A percentile compares a stretch with the other conserved stretches of the same genome.
Evolutionary conservation across 2,888 invertebrate species (phyloP).

Genomic region (Theretra japonica): DNA sequence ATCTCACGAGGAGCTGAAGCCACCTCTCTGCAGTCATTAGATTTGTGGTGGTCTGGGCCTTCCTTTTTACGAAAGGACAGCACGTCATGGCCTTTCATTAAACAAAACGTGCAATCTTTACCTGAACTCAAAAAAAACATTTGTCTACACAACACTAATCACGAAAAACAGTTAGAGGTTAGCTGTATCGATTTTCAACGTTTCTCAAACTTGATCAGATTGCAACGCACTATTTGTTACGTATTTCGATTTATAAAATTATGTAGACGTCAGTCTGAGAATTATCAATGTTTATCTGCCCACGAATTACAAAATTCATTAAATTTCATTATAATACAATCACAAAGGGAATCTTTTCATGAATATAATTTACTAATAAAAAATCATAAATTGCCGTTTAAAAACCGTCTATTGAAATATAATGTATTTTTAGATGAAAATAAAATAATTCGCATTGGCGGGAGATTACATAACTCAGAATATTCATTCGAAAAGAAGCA

Average conservation of each 20-base stretch:
- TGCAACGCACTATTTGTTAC: no score
- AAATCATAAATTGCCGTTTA: background rate
- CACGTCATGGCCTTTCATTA: background rate
- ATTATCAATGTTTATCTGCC: background rate
- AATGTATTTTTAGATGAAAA: constrained; percentile 1
- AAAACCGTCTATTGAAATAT: background rate
- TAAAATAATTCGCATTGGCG: background rate
- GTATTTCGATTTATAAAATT: no score
- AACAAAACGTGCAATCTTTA: background rate
- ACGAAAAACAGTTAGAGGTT: no score
- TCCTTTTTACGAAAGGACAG: background rate
- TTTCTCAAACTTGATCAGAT: no score
- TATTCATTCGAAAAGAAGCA: background rate
- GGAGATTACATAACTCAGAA: background rate
- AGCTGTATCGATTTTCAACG: no score
- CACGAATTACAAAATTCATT: background rate
- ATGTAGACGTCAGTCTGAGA: background rate
- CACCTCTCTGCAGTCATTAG: background rate
- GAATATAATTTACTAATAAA: constrained; percentile 5
- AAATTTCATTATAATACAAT: constrained; percentile 1
- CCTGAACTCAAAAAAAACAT: no score
- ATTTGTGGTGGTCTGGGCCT: constrained; percentile 1
- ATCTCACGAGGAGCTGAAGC: background rate
- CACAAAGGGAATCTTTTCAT: background rate
- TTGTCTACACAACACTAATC: no score